Conservation (phyloP, 1,140 invertebrate genomes). For the Pachypsylla venusta region DNA sequence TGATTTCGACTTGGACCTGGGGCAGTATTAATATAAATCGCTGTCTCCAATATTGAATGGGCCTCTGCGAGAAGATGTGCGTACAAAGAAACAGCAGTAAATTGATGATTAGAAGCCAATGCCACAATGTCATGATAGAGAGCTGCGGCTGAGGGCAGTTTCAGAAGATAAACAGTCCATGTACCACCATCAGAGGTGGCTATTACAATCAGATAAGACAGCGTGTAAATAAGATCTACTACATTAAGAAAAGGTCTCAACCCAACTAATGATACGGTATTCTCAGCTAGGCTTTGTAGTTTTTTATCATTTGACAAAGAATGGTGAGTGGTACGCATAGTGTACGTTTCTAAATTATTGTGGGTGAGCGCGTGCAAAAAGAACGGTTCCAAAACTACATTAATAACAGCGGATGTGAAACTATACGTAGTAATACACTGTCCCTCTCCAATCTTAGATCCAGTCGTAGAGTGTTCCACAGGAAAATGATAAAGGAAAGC, state of each 20-base stretch:
- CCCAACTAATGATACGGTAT: slow-evolving; percentile 54
- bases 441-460: slow-evolving; percentile 22
- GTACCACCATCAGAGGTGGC: slow-evolving; percentile 38
- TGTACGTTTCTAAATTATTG: slow-evolving; percentile 62
- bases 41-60: slow-evolving; percentile 40
- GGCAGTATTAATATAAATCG: slow-evolving; percentile 21
- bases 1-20: neutral
- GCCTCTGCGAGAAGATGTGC: slow-evolving; percentile 48
- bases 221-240: slow-evolving; percentile 43
- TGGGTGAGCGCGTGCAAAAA: slow-evolving; percentile 59
- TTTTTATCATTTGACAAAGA: slow-evolving; percentile 9
- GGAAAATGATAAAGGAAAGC: slow-evolving; percentile 42
- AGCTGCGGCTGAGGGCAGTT: slow-evolving; percentile 40
- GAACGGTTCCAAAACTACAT: slow-evolving; percentile 47
- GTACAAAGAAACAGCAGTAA: slow-evolving; percentile 36
- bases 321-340: slow-evolving; percentile 44
- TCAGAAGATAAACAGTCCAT: slow-evolving; percentile 51
- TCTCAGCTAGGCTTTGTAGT: slow-evolving; percentile 22
- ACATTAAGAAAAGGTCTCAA: slow-evolving; percentile 55
- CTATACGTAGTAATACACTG: slow-evolving; percentile 35
- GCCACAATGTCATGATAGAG: slow-evolving; percentile 48
- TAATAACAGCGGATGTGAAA: slow-evolving; percentile 51
- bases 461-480: slow-evolving; percentile 19
- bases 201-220: slow-evolving; percentile 45
- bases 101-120: slow-evolving; percentile 44